Evolutionary conservation across 2,797 vertebrate genomes (phyloP).

Genomic region (Kryptopterus vitreolus): DNA sequence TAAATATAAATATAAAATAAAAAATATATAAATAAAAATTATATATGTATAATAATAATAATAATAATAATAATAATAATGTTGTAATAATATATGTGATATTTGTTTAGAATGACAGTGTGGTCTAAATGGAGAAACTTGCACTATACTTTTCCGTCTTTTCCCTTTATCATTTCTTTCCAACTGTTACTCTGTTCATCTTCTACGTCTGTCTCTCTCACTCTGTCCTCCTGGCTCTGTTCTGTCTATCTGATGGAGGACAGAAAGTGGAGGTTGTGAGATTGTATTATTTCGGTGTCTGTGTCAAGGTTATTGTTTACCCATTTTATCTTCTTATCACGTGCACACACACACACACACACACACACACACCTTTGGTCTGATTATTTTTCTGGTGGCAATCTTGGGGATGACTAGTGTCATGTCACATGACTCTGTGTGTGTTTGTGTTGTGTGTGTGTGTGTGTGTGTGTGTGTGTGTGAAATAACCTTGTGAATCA

Average conservation of each 20-base stretch:
- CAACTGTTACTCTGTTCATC: not conserved
- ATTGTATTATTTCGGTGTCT: constrained; percentile 12
- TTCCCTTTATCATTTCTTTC: not conserved
- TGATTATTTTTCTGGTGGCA: not conserved
- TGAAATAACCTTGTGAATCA: too few relatives aligned
- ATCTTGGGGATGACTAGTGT: too few relatives aligned
- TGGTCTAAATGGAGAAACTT: not conserved
- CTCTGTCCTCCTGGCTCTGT: constrained; percentile 29
- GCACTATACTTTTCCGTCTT: not conserved
- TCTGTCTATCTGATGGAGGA: not conserved
- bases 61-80: too few relatives aligned
- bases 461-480: too few relatives aligned
- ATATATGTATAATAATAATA: too few relatives aligned
- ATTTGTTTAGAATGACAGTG: too few relatives aligned
- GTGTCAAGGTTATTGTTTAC: constrained; percentile 21
- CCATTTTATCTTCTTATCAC: constrained; percentile 13
- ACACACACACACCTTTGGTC: not conserved
- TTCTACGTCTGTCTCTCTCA: not conserved
- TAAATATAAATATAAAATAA: too few relatives aligned
- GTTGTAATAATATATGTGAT: too few relatives aligned
- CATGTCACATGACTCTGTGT: too few relatives aligned
- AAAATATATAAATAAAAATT: too few relatives aligned
- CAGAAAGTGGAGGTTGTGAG: not conserved
- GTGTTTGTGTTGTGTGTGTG: too few relatives aligned
- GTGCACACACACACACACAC: not conserved